Conservation (phyloP, 2,113 vertebrate species). For the Pycnonotus jocosus region DNA sequence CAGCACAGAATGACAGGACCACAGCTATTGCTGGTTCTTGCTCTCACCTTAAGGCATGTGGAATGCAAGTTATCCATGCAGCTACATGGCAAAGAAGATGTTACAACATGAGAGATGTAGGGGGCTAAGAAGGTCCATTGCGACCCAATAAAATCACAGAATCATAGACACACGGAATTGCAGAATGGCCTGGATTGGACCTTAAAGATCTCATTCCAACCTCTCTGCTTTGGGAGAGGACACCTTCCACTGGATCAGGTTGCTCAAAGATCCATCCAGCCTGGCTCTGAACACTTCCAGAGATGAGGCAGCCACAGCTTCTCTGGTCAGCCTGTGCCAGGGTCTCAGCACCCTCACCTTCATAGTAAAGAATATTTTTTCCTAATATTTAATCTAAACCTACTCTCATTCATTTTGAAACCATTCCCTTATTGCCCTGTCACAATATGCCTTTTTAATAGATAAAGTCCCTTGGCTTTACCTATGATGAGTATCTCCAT, state of each 20-base stretch:
- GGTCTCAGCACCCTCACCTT: neutral
- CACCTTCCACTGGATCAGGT: neutral
- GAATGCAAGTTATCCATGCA: neutral
- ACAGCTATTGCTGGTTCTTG: neutral
- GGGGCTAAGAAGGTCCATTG: neutral
- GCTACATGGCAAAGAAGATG: neutral
- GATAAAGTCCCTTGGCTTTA: neutral
- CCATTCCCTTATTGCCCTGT: neutral
- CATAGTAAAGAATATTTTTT: neutral
- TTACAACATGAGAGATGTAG: neutral
- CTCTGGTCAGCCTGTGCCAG: neutral
- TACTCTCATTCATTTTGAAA: neutral
- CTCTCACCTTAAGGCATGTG: neutral
- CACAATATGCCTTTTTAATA: neutral
- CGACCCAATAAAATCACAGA: neutral
- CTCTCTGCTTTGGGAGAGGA: neutral
- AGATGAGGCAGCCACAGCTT: neutral
- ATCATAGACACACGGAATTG: no score
- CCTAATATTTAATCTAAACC: neutral
- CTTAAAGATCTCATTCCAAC: fast-evolving
- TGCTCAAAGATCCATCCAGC: neutral
- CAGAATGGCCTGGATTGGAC: neutral
- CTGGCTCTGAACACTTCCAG: neutral
- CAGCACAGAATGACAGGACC: neutral
- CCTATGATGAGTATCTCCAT: neutral